Evolutionary conservation across 2,113 vertebrate genomes (phyloP).

Genomic region (Lasiurus borealis): DNA sequence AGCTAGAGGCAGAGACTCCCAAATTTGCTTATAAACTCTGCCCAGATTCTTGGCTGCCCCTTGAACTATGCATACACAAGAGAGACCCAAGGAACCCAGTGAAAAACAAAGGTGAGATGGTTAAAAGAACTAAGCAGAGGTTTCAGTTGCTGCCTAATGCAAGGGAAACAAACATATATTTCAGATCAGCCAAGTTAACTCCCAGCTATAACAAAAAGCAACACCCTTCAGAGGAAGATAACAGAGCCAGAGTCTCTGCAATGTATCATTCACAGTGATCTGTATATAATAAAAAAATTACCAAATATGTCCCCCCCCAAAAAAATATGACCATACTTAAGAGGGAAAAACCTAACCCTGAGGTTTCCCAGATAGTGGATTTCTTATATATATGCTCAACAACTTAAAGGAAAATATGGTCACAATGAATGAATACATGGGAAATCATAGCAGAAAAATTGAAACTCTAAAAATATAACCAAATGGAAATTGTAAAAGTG

Average conservation of each 20-base stretch:
- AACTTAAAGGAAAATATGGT: too few relatives aligned
- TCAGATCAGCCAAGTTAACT: background rate
- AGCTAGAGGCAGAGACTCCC: background rate
- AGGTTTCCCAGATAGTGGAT: background rate
- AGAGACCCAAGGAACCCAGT: background rate
- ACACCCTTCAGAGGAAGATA: background rate
- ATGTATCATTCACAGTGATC: background rate
- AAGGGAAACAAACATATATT: background rate
- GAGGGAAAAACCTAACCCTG: background rate
- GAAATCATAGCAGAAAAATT: background rate
- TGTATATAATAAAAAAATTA: background rate
- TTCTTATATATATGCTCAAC: too few relatives aligned
- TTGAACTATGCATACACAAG: background rate
- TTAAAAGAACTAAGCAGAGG: background rate
- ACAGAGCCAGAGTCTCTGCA: background rate
- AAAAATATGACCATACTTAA: background rate
- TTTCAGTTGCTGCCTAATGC: background rate
- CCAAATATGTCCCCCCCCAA: background rate
- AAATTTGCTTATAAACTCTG: background rate
- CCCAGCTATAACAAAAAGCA: too few relatives aligned
- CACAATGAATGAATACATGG: background rate
- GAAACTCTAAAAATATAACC: background rate
- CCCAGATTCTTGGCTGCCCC: background rate
- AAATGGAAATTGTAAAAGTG: background rate
- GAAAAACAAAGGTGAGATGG: background rate